Percentiles rank a stretch among this genome's conserved stretches.
phyloP scores from a whole-genome alignment of 2,113 vertebrate species.

The Centrocercus urophasianus region DNA sequence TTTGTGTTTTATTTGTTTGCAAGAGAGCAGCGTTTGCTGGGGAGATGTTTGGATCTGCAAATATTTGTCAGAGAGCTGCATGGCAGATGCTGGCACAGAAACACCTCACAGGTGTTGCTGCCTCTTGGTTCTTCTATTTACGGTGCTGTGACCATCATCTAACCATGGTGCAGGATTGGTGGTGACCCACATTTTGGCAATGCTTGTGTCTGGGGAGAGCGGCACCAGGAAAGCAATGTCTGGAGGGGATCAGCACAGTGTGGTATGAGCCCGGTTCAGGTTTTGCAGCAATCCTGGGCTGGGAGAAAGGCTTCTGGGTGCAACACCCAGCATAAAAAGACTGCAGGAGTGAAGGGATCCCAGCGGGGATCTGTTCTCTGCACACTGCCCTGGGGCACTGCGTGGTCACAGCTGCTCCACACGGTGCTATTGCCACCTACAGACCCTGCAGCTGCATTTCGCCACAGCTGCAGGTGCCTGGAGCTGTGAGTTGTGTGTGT shows the following conservation, averaged over 20 bases:
- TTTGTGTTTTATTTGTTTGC: background rate
- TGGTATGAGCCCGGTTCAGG: background rate
- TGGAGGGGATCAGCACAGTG: background rate
- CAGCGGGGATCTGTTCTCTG: background rate
- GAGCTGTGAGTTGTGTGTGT: background rate
- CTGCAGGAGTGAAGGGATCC: background rate
- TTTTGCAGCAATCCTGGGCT: background rate
- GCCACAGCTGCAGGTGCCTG: background rate
- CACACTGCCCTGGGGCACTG: background rate
- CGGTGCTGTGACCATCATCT: background rate
- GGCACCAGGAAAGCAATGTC: background rate
- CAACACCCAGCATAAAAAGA: background rate
- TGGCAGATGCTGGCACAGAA: background rate
- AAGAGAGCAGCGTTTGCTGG: background rate
- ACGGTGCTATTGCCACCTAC: conserved; percentile 65
- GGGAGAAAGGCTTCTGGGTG: background rate
- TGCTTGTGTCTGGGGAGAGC: background rate
- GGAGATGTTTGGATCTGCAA: background rate
- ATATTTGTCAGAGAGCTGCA: background rate
- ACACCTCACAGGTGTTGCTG: background rate
- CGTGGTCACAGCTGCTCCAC: background rate
- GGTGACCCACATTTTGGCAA: background rate
- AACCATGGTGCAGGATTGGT: background rate
- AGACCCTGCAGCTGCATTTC: background rate
- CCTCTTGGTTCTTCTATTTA: background rate